phyloP scores from a whole-genome alignment of 2,113 vertebrate species.

The Prunella himalayana region DNA sequence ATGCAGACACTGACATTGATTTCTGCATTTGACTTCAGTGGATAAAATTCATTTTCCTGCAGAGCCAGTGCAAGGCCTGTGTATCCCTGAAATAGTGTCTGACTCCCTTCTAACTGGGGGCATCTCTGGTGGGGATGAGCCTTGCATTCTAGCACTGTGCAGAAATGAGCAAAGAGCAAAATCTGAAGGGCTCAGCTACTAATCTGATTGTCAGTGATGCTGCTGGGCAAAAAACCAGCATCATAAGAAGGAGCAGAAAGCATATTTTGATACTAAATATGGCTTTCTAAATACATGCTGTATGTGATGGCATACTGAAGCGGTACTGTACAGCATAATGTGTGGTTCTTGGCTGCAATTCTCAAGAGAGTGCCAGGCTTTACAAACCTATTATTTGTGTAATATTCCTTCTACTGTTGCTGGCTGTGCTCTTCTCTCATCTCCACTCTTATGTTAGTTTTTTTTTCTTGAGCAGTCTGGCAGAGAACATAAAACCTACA shows the following conservation, averaged over 20 bases:
- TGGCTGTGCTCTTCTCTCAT: not conserved
- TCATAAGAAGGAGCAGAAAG: not conserved
- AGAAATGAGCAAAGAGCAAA: not conserved
- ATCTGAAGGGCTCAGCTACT: not conserved
- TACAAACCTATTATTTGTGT: constrained; percentile 32
- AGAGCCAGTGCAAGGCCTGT: not conserved
- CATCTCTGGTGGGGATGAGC: not conserved
- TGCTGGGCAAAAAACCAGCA: not conserved
- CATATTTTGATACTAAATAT: not conserved
- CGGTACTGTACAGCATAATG: not conserved
- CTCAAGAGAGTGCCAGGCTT: not conserved
- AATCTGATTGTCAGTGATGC: not conserved
- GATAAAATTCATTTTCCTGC: not conserved
- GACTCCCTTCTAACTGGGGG: not conserved
- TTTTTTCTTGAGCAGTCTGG: not conserved
- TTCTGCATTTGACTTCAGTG: not conserved
- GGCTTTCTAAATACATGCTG: not conserved
- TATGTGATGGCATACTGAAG: not conserved
- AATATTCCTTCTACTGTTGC: not conserved
- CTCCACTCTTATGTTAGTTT: not conserved
- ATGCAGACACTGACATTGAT: not conserved
- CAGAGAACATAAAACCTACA: not conserved
- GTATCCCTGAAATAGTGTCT: not conserved
- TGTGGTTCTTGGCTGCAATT: not conserved
- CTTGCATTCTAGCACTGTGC: not conserved